These are phyloP conservation scores for Taxidea taxus DNA, from an alignment of 2,113 vertebrate species.

Conservation along the genomic window DNA sequence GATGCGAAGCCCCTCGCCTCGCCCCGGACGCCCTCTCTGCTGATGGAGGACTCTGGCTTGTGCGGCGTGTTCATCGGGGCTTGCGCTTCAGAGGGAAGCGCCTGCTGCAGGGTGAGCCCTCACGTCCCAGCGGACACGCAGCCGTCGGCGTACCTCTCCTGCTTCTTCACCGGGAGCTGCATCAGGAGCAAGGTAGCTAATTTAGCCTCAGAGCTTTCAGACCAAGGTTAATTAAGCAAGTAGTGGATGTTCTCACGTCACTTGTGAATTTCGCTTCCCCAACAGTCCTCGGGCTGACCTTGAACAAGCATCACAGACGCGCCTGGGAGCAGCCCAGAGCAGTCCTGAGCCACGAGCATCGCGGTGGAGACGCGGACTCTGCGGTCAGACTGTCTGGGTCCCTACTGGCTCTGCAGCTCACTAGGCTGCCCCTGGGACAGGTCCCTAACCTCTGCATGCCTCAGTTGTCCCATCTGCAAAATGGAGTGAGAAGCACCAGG, in stretches of 20 bases:
- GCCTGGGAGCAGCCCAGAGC: not conserved
- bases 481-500: rapidly evolving
- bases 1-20: not conserved
- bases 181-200: not conserved
- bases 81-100: not conserved
- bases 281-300: not conserved
- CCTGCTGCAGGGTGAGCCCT: not conserved
- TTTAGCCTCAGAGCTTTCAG: not conserved
- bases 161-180: not conserved
- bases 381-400: not conserved
- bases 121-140: not conserved
- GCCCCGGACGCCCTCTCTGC: rapidly evolving
- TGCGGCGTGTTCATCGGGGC: rapidly evolving
- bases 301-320: not conserved
- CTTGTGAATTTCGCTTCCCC: not conserved
- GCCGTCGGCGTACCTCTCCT: too few species aligned
- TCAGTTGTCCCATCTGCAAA: not conserved
- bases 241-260: not conserved
- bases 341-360: rapidly evolving
- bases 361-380: rapidly evolving
- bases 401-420: rapidly evolving
- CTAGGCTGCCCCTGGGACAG: rapidly evolving
- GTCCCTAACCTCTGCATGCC: rapidly evolving
- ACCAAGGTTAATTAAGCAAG: not conserved
- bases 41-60: not conserved